Percentiles rank a stretch among this genome's conserved stretches.
Conservation (phyloP, 2,888 invertebrate genomes). For the Argynnis bischoffii region DNA sequence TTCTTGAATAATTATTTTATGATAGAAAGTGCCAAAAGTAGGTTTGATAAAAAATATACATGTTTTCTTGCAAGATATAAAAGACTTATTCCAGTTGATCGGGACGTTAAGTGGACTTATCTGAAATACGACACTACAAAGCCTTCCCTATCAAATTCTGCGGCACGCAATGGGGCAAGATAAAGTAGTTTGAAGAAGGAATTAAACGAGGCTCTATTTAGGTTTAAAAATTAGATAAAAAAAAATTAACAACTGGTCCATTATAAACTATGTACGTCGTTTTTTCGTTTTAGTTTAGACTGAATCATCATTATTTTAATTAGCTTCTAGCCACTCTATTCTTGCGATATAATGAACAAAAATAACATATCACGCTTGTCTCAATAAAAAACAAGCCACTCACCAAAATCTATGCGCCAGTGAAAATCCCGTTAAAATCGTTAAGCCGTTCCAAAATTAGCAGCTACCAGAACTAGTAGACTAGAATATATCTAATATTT, state of each 20-base stretch:
- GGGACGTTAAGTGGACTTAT: slow-evolving; percentile 49
- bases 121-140: slow-evolving; percentile 51
- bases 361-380: no score
- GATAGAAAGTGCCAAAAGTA: not conserved
- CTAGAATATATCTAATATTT: no score
- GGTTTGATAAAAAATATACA: not conserved
- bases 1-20: no score
- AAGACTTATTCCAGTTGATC: slow-evolving; percentile 46
- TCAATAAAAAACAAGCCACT: no score
- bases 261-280: not conserved
- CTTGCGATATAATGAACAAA: no score
- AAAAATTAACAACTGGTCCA: no score
- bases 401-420: no score
- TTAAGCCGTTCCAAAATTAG: no score
- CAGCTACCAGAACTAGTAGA: no score
- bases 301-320: no score
- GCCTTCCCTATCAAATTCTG: slow-evolving; percentile 47
- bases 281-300: not conserved
- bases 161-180: slow-evolving; percentile 48
- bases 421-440: no score
- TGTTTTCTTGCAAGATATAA: slow-evolving; percentile 30
- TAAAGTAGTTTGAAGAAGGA: slow-evolving; percentile 45
- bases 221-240: slow-evolving; percentile 40
- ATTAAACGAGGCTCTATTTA: slow-evolving; percentile 15
- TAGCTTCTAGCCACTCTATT: no score